Base-by-base conservation (phyloP, 2,113 vertebrate species). In the Chloropsis hardwickii region DNA sequence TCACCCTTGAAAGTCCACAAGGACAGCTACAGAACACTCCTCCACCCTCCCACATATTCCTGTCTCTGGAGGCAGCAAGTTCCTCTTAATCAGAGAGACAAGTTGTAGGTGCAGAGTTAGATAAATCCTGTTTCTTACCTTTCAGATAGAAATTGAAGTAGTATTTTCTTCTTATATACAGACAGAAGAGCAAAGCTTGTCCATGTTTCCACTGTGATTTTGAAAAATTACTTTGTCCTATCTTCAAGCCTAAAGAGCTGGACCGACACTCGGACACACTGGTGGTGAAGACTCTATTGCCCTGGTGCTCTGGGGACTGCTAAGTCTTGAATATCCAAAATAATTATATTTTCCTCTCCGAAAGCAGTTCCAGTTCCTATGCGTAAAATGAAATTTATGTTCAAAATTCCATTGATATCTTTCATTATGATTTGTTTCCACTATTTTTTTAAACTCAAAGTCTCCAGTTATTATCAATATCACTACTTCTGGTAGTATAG, bases 221-320 rank as follows among this genome's bases (percentile, higher is more conserved):
- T 81, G 27, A 76, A 80, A 80, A 56, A 10, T 29, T 25, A 12
- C 24, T 33, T 74, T 65, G 28, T 69, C 9, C 7, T 66, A 8
- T 39, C 40, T 79, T 74, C n/a, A 50, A 17, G 4, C 10, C 11
- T 33, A 25, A 45, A 60, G 15, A 58, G 5, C 40, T 54, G 14
- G 6, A 47, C 44, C 2, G 1, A 13, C 13, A 15, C 20, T 74
- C 0, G 0, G 24, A 44, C 7, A 18, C 5, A 23, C 8, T 12
- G 8, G 7, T 47, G 18, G 12, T 42, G 14, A 61, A 69, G 37
- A 50, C 14, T 7, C 50, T 11, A 25, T 21, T 79, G 10, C 14
- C 20, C 48, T 53, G 22, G 3, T 44, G 18, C 15, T 73, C 61
- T 44, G 39, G 13, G 5, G 12, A 42, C 28, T 61, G 9, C 14